Percentiles rank a stretch among this genome's conserved stretches.
Evolutionary conservation across 1,140 invertebrate species (phyloP).

Genomic region (Acromyrmex charruanus): DNA sequence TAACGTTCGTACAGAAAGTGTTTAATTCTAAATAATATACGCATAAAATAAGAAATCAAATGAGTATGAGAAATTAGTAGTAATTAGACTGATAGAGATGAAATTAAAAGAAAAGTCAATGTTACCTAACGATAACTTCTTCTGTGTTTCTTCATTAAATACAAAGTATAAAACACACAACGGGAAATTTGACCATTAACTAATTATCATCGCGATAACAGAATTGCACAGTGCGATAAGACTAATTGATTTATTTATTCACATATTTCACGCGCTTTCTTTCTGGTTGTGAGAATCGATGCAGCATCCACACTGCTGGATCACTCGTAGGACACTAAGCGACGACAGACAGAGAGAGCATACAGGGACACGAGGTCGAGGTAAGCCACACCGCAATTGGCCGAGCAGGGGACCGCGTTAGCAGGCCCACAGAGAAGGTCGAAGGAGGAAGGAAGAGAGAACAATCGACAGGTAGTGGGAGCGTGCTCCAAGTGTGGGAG

Average conservation of each 20-base stretch:
- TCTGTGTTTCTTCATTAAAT: neutral
- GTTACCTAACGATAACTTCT: conserved; percentile 15
- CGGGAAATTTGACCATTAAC: neutral
- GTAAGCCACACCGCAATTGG: conserved; percentile 79
- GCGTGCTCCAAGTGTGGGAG: conserved; percentile 55
- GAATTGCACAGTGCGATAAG: neutral
- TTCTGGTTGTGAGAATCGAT: conserved; percentile 45
- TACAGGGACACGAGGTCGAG: conserved; percentile 76
- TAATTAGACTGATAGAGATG: neutral
- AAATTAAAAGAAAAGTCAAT: neutral
- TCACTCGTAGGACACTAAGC: conserved; percentile 80
- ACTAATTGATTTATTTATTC: conserved; percentile 21
- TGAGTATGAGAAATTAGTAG: neutral
- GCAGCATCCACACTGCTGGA: conserved; percentile 78
- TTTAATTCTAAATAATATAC: conserved; percentile 1
- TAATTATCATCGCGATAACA: neutral
- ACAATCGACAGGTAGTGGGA: conserved; percentile 71
- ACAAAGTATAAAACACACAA: neutral
- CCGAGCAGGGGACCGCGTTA: conserved; percentile 60
- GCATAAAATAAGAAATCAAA: neutral
- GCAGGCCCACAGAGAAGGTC: conserved; percentile 41
- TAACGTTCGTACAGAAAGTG: neutral
- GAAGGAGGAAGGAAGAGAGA: conserved; percentile 64
- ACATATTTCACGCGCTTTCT: conserved; percentile 9
- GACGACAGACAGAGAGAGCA: conserved; percentile 73